These are phyloP conservation scores for Chrysolina americana DNA, from an alignment of 2,888 invertebrate genomes.

Conservation along the genomic window DNA sequence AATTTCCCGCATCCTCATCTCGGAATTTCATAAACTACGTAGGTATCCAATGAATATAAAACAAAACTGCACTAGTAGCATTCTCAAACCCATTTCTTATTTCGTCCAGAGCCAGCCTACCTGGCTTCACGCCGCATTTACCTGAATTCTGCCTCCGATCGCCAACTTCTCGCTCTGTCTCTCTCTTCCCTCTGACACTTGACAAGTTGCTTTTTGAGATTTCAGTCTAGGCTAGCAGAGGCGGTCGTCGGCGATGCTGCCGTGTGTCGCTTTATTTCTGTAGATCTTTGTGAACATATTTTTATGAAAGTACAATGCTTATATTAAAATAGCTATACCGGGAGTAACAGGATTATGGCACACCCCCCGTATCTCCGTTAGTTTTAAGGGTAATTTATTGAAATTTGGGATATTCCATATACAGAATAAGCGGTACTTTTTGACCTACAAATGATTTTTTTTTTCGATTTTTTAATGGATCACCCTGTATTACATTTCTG, in stretches of 20 bases:
- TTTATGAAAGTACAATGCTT: too few species aligned
- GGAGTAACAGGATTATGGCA: too few species aligned
- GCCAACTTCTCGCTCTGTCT: constrained; percentile 45
- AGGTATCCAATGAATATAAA: constrained; percentile 15
- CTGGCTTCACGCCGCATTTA: constrained; percentile 50
- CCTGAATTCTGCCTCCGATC: constrained; percentile 59
- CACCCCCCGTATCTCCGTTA: too few species aligned
- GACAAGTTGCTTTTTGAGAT: constrained; percentile 70
- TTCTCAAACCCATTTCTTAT: constrained; percentile 31
- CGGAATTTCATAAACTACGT: constrained; percentile 13
- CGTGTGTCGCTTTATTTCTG: constrained; percentile 4
- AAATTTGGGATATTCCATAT: too few species aligned
- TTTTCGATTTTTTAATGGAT: too few species aligned
- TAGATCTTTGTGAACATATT: not conserved
- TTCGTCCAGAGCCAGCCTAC: constrained; percentile 33
- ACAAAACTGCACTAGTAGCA: constrained; percentile 20
- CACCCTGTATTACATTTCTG: too few species aligned
- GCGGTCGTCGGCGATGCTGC: constrained; percentile 45
- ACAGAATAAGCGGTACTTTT: too few species aligned
- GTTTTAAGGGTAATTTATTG: too few species aligned
- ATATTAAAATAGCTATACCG: too few species aligned
- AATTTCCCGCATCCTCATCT: not conserved
- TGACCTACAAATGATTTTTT: too few species aligned
- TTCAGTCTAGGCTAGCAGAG: constrained; percentile 65
- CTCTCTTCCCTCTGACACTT: constrained; percentile 66